These are phyloP conservation scores for Plagodis pulveraria DNA, from an alignment of 2,888 invertebrate genomes.

Conservation along the genomic window DNA sequence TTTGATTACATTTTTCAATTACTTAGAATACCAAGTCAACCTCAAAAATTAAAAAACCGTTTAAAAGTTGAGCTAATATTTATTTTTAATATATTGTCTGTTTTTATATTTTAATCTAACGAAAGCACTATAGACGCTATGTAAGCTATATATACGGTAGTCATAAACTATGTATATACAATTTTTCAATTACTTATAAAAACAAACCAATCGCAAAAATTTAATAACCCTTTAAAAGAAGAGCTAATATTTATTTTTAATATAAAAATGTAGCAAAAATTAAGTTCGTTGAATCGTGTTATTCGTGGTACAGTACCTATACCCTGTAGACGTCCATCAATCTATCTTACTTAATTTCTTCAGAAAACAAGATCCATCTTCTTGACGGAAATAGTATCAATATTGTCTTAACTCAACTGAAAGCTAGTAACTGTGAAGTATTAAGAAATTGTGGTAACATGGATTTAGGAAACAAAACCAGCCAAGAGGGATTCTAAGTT, in stretches of 20 bases:
- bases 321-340: too few relatives aligned
- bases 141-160: neutral
- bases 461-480: too few relatives aligned
- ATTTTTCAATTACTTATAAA: neutral
- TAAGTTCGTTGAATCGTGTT: neutral
- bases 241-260: constrained; percentile 10
- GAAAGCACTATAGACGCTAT: neutral
- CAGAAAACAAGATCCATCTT: neutral
- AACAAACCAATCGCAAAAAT: constrained; percentile 4
- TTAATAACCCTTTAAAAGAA: constrained; percentile 1
- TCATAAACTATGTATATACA: too few relatives aligned
- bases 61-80: constrained; percentile 1
- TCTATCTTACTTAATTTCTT: neutral
- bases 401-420: neutral
- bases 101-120: too few relatives aligned
- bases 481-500: too few relatives aligned
- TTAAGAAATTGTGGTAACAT: too few relatives aligned
- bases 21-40: constrained; percentile 1
- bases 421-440: constrained; percentile 3
- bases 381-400: neutral
- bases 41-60: constrained; percentile 3
- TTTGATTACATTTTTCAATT: neutral
- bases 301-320: too few relatives aligned
- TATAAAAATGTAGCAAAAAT: constrained; percentile 7
- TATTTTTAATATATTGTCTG: constrained; percentile 1